These are phyloP conservation scores for Aproaerema taeniolella DNA, from an alignment of 2,888 invertebrate species.

Conservation along the genomic window DNA sequence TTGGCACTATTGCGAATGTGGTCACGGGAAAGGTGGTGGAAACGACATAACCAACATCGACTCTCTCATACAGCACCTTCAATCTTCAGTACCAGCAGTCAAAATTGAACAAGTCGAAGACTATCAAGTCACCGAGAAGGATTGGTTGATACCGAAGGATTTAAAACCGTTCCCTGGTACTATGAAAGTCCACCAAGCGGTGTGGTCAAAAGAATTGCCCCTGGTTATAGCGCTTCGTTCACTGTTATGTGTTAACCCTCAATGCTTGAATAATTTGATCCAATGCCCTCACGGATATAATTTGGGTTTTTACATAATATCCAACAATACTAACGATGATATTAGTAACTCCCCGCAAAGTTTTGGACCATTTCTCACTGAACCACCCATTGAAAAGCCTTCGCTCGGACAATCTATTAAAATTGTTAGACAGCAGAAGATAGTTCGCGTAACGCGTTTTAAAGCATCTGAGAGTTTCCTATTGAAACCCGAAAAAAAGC, in stretches of 20 bases:
- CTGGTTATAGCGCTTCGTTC: not conserved
- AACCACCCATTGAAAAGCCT: too few relatives aligned
- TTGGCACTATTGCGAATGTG: constrained; percentile 20
- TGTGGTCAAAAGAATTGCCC: constrained; percentile 8
- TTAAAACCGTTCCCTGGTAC: constrained; percentile 18
- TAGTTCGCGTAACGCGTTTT: too few relatives aligned
- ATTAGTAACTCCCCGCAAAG: too few relatives aligned
- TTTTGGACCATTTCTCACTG: too few relatives aligned
- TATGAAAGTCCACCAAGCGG: constrained; percentile 15
- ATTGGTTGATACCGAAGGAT: constrained; percentile 13
- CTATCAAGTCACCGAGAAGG: constrained; percentile 11
- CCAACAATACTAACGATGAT: too few relatives aligned
- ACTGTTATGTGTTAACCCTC: not conserved
- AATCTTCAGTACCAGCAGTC: constrained; percentile 7
- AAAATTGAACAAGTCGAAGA: constrained; percentile 14
- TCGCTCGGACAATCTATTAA: too few relatives aligned
- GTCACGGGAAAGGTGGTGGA: constrained; percentile 23
- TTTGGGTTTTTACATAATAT: not conserved
- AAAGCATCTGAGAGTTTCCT: too few relatives aligned
- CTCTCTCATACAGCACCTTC: constrained; percentile 8
- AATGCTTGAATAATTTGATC: not conserved
- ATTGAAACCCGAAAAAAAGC: too few relatives aligned
- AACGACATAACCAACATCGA: constrained; percentile 15
- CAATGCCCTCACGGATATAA: not conserved
- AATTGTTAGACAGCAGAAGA: too few relatives aligned